Conservation (phyloP, 2,888 invertebrate genomes). For the Boloria euphrosyne region DNA sequence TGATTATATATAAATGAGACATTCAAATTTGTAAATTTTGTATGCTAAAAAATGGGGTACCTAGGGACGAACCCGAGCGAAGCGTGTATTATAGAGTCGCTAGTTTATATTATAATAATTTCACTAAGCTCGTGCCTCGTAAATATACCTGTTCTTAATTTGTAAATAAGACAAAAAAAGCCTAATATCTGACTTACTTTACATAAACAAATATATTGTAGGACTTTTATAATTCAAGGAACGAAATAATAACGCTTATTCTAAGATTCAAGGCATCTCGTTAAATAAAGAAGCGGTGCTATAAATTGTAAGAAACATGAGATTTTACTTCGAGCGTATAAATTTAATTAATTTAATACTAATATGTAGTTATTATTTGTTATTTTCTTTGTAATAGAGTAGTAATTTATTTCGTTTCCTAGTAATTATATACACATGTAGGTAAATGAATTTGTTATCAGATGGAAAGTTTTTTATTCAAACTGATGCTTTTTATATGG, state of each 20-base stretch:
- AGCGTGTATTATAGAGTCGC: too few relatives aligned
- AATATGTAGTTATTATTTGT: not conserved
- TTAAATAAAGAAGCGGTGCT: slow-evolving; percentile 15
- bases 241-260: too few relatives aligned
- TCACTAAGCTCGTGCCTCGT: not conserved
- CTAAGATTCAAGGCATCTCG: slow-evolving; percentile 13
- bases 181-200: not conserved
- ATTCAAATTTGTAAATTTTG: too few relatives aligned
- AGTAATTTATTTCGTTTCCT: not conserved
- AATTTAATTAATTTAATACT: not conserved
- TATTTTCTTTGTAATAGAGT: not conserved
- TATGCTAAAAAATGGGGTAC: too few relatives aligned
- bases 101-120: too few relatives aligned
- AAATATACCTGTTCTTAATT: not conserved
- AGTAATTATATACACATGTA: too few relatives aligned
- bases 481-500: too few relatives aligned
- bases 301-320: slow-evolving; percentile 30
- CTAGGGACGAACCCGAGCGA: too few relatives aligned
- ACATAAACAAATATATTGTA: slow-evolving; percentile 11
- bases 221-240: slow-evolving; percentile 8
- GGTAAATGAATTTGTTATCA: too few relatives aligned
- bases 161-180: not conserved
- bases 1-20: too few relatives aligned
- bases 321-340: slow-evolving; percentile 18
- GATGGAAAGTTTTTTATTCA: too few relatives aligned